Percentiles rank a stretch among this genome's conserved stretches.
Conservation (phyloP, 2,888 invertebrate species). For the Meta bourneti region DNA sequence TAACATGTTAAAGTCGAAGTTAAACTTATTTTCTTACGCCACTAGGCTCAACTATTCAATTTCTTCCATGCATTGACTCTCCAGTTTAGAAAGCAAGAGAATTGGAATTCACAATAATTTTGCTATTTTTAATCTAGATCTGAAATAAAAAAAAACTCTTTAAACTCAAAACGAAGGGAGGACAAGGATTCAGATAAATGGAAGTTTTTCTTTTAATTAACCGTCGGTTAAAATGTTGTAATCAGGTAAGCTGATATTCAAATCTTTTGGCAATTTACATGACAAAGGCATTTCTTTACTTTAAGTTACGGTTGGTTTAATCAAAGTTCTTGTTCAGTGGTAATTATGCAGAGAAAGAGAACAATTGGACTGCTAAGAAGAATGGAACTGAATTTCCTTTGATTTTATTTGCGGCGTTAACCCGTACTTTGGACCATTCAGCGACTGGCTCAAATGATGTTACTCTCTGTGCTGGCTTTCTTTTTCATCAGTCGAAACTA, state of each 20-base stretch:
- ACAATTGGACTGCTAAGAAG: constrained; percentile 63
- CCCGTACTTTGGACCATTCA: constrained; percentile 27
- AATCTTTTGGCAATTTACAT: constrained; percentile 73
- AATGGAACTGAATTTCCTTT: constrained; percentile 47
- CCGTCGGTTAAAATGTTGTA: constrained; percentile 58
- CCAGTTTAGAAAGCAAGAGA: background rate
- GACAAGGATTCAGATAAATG: constrained; percentile 50
- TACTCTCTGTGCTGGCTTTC: background rate
- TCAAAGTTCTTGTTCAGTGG: constrained; percentile 69
- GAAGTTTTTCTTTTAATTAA: constrained; percentile 71
- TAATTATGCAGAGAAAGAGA: constrained; percentile 63
- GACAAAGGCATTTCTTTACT: constrained; percentile 69
- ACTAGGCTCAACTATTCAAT: too few relatives aligned
- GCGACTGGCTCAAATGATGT: background rate
- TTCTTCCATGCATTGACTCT: background rate
- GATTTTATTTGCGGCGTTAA: constrained; percentile 50
- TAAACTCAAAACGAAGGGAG: constrained; percentile 34
- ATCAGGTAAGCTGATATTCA: constrained; percentile 72
- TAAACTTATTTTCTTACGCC: too few relatives aligned
- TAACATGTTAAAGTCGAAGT: too few relatives aligned
- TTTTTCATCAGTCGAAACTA: background rate
- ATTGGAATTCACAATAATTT: background rate
- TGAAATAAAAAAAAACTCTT: constrained; percentile 33
- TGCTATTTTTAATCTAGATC: constrained; percentile 19
- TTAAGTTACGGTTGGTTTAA: constrained; percentile 72